These are phyloP conservation scores for Trichomalopsis sarcophagae DNA, from an alignment of 1,140 invertebrate species.

Conservation along the genomic window DNA sequence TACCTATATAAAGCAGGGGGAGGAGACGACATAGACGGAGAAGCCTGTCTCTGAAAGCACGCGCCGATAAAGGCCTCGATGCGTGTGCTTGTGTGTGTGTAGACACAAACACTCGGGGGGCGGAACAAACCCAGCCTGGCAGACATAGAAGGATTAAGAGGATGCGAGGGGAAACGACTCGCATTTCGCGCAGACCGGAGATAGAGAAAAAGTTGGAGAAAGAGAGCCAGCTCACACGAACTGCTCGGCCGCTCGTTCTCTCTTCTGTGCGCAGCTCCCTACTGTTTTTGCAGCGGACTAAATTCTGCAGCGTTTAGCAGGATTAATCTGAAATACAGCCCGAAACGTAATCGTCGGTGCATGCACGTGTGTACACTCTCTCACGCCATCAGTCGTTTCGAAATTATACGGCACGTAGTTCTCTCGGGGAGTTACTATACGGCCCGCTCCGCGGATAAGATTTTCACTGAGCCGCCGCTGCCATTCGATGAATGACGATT, in stretches of 20 bases:
- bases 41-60: not conserved
- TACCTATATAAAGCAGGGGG: not conserved
- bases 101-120: not conserved
- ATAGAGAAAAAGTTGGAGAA: conserved; percentile 8
- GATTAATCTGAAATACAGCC: too few relatives aligned
- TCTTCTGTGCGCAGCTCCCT: too few relatives aligned
- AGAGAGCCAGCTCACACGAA: not conserved
- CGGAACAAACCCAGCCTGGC: not conserved
- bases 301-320: too few relatives aligned
- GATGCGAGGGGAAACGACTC: not conserved
- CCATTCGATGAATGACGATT: conserved; percentile 18
- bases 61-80: not conserved
- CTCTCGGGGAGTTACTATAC: too few relatives aligned
- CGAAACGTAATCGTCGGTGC: too few relatives aligned
- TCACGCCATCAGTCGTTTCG: too few relatives aligned
- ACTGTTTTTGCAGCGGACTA: too few relatives aligned
- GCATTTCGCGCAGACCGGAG: not conserved
- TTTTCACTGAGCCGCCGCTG: not conserved
- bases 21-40: not conserved
- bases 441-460: not conserved
- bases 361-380: too few relatives aligned
- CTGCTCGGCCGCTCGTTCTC: not conserved
- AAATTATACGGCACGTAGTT: too few relatives aligned
- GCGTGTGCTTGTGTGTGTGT: not conserved
- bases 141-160: not conserved